Evolutionary conservation across 2,113 vertebrate species (phyloP), one percentile per base, ranked within the genome.

Genomic region (Hiodon tergisus): DNA sequence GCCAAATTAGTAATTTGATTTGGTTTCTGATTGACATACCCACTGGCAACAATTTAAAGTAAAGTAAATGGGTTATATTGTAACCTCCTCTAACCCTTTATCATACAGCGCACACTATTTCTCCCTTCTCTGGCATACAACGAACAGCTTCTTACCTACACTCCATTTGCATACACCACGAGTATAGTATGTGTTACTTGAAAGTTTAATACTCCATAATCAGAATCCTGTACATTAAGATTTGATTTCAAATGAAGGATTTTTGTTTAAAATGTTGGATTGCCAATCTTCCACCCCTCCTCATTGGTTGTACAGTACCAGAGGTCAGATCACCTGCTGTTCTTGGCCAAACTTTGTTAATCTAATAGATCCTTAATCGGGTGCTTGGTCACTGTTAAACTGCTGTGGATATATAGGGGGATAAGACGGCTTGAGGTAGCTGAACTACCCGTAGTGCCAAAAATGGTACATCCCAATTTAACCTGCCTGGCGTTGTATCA

Each of bases 31-130:
- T 50, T 51, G 71, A 73, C 71, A 52, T 61, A 54, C 11, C 14
- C 50, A 46, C 48, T 55, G 59, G 51, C 61, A n/a, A 54, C 16
- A 54, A 52, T 61, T 62, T 62, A 16, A 73, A 65, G 17, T 61
- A 47, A 54, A 60, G 72, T 65, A 55, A 59, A 73, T 62, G 48
- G 50, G 47, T 53, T 54, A 50, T 55, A 53, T 47, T 55, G 61
- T 73, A 73, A 73, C 72, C 72, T 65, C 31, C 61, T 55, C 17
- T 47, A n/a, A 65, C 50, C 51, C 65, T 60, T 73, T 73, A 16
- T 52, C 60, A 31, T 63, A 73, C 17, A 31, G 61, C 58, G 58
- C 53, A 46, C 53, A 73, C 65, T 16, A 11, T 17, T 31, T 48
- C 68, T 16, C 17, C 31, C 63, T 54, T 47, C 55, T 58, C 69